Percentiles rank a stretch among this genome's conserved stretches.
phyloP scores from a whole-genome alignment of 2,113 vertebrate species.

The Seriola rivoliana region DNA sequence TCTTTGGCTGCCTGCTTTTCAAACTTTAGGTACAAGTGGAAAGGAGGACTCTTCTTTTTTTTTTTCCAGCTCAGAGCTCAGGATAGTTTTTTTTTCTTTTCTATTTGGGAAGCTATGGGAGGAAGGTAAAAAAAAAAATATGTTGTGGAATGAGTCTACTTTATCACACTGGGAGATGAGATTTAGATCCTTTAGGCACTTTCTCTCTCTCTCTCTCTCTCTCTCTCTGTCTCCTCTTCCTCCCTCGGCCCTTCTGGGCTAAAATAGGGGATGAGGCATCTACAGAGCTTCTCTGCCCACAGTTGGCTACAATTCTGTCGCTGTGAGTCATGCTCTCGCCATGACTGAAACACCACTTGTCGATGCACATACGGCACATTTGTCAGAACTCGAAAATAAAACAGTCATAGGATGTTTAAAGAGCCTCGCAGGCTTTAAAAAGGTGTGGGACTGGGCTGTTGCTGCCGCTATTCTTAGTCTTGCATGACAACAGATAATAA shows the following conservation, averaged over 20 bases:
- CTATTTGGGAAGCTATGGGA: constrained; percentile 10
- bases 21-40: constrained; percentile 21
- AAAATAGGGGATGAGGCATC: constrained; percentile 50
- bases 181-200: constrained; percentile 25
- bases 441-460: constrained; percentile 2
- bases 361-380: neutral
- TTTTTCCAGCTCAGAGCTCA: neutral
- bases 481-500: neutral
- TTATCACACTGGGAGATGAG: constrained; percentile 51
- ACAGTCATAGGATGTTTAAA: neutral
- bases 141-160: constrained; percentile 31
- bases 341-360: constrained; percentile 24
- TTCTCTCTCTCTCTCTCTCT: neutral
- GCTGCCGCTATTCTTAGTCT: neutral
- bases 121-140: neutral
- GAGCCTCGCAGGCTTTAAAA: constrained; percentile 2
- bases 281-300: constrained; percentile 30
- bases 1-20: constrained; percentile 42
- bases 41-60: neutral
- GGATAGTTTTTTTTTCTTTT: neutral
- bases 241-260: constrained; percentile 16
- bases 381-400: constrained; percentile 49
- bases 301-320: constrained; percentile 36
- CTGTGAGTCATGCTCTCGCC: constrained; percentile 49
- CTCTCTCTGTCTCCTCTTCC: neutral